Percentiles rank a stretch among this genome's conserved stretches.
Evolutionary conservation across 2,888 invertebrate genomes (phyloP).

Genomic region (Eristalis tenax): DNA sequence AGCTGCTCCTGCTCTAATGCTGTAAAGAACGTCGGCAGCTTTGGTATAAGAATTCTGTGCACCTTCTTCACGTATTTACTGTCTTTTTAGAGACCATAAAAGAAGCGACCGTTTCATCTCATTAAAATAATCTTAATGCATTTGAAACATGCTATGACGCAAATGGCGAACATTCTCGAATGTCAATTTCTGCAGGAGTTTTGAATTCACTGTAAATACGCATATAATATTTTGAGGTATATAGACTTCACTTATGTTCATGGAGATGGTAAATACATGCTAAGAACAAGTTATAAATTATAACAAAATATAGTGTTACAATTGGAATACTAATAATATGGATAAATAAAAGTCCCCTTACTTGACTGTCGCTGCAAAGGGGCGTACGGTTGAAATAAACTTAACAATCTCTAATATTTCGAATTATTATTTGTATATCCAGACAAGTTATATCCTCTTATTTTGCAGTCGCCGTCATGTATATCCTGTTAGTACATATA

Average conservation of each 20-base stretch:
- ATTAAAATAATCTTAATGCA: conserved; percentile 47
- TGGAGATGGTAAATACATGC: background rate
- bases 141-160: conserved; percentile 7
- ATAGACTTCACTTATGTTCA: background rate
- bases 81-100: conserved; percentile 39
- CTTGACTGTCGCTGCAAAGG: no score
- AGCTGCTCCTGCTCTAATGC: conserved; percentile 23
- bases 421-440: conserved; percentile 16
- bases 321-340: no score
- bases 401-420: background rate
- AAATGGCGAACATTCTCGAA: conserved; percentile 8
- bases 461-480: background rate
- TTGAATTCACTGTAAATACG: background rate
- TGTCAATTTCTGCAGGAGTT: background rate
- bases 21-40: conserved; percentile 30
- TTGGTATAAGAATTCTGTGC: conserved; percentile 23
- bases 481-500: background rate
- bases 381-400: background rate
- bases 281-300: no score
- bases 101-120: conserved; percentile 42
- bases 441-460: conserved; percentile 8
- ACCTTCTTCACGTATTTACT: conserved; percentile 26
- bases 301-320: background rate
- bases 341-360: no score
- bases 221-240: background rate